Base-by-base conservation (phyloP, 2,113 vertebrate genomes). In the Coptodon rendalli region DNA sequence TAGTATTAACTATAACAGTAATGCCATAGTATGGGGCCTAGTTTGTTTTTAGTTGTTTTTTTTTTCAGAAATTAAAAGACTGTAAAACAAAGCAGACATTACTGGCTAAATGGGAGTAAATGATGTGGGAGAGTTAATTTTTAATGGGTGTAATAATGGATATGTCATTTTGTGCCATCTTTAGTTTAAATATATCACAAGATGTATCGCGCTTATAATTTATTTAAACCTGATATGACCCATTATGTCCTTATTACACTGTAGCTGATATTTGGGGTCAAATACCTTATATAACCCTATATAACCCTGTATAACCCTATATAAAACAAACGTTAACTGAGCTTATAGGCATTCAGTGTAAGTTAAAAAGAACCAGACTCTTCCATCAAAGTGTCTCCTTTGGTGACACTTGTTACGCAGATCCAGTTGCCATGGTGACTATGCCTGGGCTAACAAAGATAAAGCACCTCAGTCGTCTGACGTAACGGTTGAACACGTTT, bases 401-500 rank as follows among this genome's bases (percentile, higher is more conserved):
- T 24, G 52, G 84, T 92, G 89, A 85, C 84, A 86, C 92, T 82
- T 89, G 57, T 78, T 90, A 85, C 82, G 86, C 81, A 90, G 81
- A 91, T 81, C 79, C 76, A 85, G 94, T 96, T 95, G 71, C 94
- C 92, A 96, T 96, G 93, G 96, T 84, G 92, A 96, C 93, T 59
- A 80, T 73, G 86, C 82, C 88, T 85, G 89, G 87, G 92, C 90
- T 88, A 91, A 93, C 78, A 80, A 87, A 87, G 91, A 91, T 84
- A 83, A 94, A 91, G 87, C 89, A 89, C 90, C 86, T 95, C 57
- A 80, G 80, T 84, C 22, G 7, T 57, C 73, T 91, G 79, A 92
- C 78, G 71, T 87, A 82, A 87, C 1, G 5, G 19, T 31, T 17
- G 52, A 54, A 79, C 16, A 87, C 36, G 36, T 94, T 93, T 89